These are phyloP conservation scores for Parazoanthus darwini DNA, from an alignment of 92 coral and sea anemone genomes.

Conservation along the genomic window DNA sequence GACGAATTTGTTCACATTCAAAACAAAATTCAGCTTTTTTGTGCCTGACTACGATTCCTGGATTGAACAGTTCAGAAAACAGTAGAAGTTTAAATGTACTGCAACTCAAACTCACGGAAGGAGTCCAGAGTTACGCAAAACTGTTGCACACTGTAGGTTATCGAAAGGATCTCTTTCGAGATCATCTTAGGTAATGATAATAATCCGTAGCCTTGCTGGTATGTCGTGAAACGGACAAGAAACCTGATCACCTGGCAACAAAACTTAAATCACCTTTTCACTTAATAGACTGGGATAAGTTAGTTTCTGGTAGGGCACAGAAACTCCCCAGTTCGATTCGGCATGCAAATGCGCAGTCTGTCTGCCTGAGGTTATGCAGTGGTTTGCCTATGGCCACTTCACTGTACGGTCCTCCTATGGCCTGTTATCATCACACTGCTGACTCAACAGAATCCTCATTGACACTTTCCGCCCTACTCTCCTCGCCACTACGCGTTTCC, in stretches of 20 bases:
- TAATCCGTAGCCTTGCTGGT: not conserved
- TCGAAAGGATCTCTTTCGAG: not conserved
- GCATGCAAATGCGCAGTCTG: not conserved
- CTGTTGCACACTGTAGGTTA: not conserved
- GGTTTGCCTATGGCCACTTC: not conserved
- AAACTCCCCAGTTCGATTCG: not conserved
- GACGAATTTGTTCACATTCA: too few species aligned
- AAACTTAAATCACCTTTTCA: not conserved
- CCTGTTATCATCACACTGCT: not conserved
- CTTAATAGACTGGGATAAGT: not conserved
- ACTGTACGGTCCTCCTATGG: not conserved
- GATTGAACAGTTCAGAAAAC: too few species aligned
- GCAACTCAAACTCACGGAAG: not conserved
- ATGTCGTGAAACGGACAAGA: not conserved
- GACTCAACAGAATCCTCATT: constrained; percentile 24
- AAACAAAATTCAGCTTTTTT: too few species aligned
- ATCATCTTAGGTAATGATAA: not conserved
- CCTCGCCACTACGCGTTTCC: not conserved
- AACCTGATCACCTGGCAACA: not conserved
- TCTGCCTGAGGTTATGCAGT: not conserved
- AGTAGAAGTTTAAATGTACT: not conserved
- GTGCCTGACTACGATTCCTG: too few species aligned
- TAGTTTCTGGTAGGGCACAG: not conserved
- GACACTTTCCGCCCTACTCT: not conserved
- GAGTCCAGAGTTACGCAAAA: not conserved